These are phyloP conservation scores for Myotis vivesi DNA, from an alignment of 2,797 vertebrate genomes.

Conservation along the genomic window DNA sequence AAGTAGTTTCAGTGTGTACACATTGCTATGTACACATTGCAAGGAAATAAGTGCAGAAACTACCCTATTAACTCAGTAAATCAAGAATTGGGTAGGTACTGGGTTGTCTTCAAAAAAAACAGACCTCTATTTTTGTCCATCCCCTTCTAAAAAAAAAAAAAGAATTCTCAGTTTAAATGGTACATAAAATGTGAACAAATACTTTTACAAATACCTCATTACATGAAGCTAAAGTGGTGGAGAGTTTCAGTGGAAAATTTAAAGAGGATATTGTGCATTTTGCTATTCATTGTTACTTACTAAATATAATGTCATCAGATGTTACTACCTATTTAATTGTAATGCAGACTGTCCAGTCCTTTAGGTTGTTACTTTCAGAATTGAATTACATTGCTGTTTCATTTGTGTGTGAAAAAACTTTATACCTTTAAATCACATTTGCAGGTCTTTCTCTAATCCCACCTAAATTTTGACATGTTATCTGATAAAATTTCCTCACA, in stretches of 20 bases:
- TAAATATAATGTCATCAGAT: conserved; percentile 30
- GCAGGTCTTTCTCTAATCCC: not conserved
- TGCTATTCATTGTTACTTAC: not conserved
- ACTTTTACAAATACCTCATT: conserved; percentile 42
- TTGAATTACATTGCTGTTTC: not conserved
- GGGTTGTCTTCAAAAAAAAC: conserved; percentile 29
- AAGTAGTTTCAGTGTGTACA: not conserved
- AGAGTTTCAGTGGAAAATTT: not conserved
- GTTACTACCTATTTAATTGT: not conserved
- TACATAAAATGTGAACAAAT: conserved; percentile 50
- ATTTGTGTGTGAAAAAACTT: not conserved
- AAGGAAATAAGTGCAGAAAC: not conserved
- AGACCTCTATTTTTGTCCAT: not conserved
- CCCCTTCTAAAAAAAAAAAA: not conserved
- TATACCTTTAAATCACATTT: not conserved
- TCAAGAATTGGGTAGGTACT: not conserved
- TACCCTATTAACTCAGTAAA: not conserved
- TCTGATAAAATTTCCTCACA: not conserved
- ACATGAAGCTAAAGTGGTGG: conserved; percentile 15
- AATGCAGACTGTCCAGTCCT: not conserved
- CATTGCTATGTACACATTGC: not conserved
- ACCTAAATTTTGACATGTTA: conserved; percentile 13
- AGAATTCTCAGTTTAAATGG: not conserved
- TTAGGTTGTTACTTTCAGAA: not conserved
- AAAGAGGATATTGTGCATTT: not conserved